These are phyloP conservation scores for Xestia c-nigrum DNA, from an alignment of 2,888 invertebrate genomes.

Conservation along the genomic window DNA sequence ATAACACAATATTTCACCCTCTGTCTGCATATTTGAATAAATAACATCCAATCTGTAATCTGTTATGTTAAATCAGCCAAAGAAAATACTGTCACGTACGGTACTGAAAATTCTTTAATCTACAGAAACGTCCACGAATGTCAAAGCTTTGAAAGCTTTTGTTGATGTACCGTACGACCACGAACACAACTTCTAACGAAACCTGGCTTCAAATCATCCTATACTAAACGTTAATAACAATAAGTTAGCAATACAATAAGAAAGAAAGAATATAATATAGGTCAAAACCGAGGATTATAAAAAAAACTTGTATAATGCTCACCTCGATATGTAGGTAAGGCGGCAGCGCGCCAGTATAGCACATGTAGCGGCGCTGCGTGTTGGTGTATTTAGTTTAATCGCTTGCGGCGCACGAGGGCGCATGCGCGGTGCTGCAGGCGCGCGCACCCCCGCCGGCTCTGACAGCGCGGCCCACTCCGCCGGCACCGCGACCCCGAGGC, in stretches of 20 bases:
- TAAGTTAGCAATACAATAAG: conserved; percentile 21
- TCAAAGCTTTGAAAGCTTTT: conserved; percentile 33
- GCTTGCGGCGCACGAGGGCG: conserved; percentile 72
- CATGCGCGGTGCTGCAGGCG: conserved; percentile 86
- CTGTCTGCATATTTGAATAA: conserved; percentile 21
- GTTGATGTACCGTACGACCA: conserved; percentile 49
- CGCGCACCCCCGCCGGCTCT: conserved; percentile 80
- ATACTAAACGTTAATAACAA: conserved; percentile 24
- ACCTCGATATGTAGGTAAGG: conserved; percentile 71
- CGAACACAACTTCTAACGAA: conserved; percentile 5
- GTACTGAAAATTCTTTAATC: conserved; percentile 27
- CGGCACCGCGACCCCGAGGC: conserved; percentile 86
- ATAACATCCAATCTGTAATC: conserved; percentile 9
- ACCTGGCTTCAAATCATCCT: conserved; percentile 14
- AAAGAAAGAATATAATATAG: conserved; percentile 39
- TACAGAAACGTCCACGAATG: conserved; percentile 21
- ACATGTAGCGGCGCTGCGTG: conserved; percentile 72
- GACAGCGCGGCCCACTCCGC: conserved; percentile 83
- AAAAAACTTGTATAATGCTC: conserved; percentile 64
- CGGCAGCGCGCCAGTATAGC: conserved; percentile 71
- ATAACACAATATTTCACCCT: conserved; percentile 31
- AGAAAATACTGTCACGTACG: conserved; percentile 15
- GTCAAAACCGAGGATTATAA: conserved; percentile 56
- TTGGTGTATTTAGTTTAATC: conserved; percentile 67
- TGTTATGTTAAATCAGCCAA: background rate